Conservation (phyloP, 92 coral and sea anemone species). For the Desmophyllum pertusum region DNA sequence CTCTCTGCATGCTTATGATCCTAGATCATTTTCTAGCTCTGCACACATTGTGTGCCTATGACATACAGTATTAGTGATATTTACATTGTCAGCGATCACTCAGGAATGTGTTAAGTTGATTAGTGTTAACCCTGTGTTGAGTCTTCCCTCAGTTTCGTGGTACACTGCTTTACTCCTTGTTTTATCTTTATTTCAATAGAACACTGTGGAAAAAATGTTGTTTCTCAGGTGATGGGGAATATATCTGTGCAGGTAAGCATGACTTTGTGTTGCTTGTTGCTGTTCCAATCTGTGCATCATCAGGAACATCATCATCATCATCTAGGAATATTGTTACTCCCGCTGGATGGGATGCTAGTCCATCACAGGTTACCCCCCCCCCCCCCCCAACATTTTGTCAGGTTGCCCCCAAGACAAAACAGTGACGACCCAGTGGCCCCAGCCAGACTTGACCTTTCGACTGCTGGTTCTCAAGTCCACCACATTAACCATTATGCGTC, state of each 20-base stretch:
- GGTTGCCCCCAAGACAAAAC: no score
- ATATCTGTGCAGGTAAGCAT: slow-evolving; percentile 97
- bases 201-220: slow-evolving; percentile 99
- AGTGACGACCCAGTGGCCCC: background rate
- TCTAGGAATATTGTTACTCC: no score
- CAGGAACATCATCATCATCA: no score
- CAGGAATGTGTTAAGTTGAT: no score
- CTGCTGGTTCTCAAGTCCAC: background rate
- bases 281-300: background rate
- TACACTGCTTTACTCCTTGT: background rate
- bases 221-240: slow-evolving; percentile 99
- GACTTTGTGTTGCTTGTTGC: background rate
- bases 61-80: no score
- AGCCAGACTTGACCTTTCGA: background rate
- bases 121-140: background rate
- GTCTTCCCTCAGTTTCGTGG: background rate
- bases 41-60: no score
- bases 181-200: slow-evolving; percentile 41
- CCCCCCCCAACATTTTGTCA: no score
- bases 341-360: no score
- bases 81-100: no score
- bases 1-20: no score
- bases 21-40: no score
- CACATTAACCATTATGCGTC: background rate
- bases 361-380: no score